phyloP scores from a whole-genome alignment of 2,797 vertebrate genomes.

The Lophotriccus pileatus region DNA sequence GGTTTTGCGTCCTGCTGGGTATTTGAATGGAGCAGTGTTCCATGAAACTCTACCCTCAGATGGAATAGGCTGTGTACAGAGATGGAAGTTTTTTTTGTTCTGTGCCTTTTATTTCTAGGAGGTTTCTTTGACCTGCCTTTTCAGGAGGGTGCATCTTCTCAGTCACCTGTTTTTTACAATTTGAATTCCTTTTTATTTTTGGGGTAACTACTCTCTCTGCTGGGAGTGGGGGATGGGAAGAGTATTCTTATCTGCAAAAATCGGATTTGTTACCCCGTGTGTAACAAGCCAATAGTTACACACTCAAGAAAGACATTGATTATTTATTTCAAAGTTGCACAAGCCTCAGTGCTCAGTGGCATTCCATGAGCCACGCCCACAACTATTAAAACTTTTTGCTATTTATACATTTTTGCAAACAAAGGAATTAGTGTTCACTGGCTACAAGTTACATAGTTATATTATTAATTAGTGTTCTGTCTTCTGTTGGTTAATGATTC shows the following conservation, averaged over 20 bases:
- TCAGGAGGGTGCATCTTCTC: background rate
- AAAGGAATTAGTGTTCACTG: background rate
- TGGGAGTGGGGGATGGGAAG: background rate
- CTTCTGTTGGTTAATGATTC: background rate
- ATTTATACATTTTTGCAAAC: background rate
- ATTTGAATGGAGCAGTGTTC: background rate
- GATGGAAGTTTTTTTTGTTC: background rate
- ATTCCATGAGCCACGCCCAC: background rate
- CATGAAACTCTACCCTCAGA: background rate
- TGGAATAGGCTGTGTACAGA: background rate
- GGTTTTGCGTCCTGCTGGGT: background rate
- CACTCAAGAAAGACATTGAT: background rate
- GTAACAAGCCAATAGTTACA: background rate
- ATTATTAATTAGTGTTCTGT: background rate
- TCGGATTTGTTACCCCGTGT: background rate
- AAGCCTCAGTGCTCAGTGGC: background rate
- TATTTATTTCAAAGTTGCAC: background rate
- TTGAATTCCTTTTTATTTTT: background rate
- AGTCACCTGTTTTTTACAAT: background rate
- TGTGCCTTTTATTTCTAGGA: background rate
- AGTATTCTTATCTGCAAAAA: background rate
- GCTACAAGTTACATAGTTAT: background rate
- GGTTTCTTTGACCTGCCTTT: background rate
- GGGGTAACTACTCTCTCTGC: background rate
- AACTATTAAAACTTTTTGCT: background rate